Percentiles rank a stretch among this genome's conserved stretches.
phyloP scores from a whole-genome alignment of 2,113 vertebrate genomes.

The Hydrochoerus hydrochaeris region DNA sequence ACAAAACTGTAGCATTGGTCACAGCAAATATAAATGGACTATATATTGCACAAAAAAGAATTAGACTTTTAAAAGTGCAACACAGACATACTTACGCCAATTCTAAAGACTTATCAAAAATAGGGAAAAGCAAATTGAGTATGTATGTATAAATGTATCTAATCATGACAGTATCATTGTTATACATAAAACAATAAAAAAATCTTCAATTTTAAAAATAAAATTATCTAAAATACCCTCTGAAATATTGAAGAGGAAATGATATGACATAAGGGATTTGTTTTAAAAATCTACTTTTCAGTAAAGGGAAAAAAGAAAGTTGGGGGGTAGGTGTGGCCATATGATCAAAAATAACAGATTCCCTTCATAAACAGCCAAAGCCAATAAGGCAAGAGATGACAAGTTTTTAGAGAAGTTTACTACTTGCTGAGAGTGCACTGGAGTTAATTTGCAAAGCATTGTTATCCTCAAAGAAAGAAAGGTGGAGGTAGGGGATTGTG shows the following conservation, averaged over 20 bases:
- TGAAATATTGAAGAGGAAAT: neutral
- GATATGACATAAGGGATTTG: neutral
- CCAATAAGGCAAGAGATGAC: neutral
- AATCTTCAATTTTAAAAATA: neutral
- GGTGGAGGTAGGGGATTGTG: neutral
- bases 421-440: neutral
- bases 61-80: neutral
- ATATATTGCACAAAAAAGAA: neutral
- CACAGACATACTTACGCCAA: neutral
- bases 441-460: neutral
- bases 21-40: neutral
- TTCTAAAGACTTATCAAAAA: neutral
- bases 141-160: neutral
- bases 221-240: neutral
- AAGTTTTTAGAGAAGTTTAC: neutral
- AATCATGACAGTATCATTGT: neutral
- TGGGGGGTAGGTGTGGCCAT: too few relatives aligned
- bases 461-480: neutral
- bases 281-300: neutral
- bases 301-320: neutral
- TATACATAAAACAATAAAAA: neutral
- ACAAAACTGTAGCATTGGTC: neutral
- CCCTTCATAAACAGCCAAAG: too few relatives aligned
- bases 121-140: neutral
- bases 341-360: neutral